phyloP scores from a whole-genome alignment of 2,797 vertebrate genomes.

The Prionace glauca region DNA sequence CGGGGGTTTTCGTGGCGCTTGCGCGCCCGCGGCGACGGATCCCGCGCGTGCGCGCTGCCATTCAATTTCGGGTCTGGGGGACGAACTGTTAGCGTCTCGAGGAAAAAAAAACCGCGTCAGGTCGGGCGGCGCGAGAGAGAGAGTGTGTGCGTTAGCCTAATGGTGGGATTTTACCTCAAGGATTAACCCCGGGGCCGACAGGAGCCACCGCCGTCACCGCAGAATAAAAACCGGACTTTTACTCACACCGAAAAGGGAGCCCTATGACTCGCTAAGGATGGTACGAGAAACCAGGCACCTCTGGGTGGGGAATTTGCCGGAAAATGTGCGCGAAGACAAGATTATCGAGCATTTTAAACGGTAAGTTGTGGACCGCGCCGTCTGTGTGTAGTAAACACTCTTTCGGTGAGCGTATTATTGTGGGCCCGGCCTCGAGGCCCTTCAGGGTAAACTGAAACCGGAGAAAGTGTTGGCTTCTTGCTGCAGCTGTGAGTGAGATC shows the following conservation, averaged over 20 bases:
- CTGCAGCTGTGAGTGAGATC: constrained; percentile 25
- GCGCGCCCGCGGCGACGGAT: constrained; percentile 43
- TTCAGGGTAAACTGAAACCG: background rate
- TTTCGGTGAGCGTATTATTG: background rate
- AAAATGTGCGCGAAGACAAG: constrained; percentile 97
- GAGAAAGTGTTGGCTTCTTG: constrained; percentile 27
- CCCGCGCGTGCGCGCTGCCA: constrained; percentile 45
- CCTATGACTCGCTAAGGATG: constrained; percentile 79
- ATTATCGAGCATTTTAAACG: constrained; percentile 99
- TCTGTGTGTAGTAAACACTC: background rate
- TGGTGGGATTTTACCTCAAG: constrained; percentile 38
- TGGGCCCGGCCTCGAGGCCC: background rate
- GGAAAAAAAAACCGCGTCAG: constrained; percentile 38
- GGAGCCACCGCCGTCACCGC: background rate
- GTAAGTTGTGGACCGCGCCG: constrained; percentile 67
- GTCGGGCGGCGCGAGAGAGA: constrained; percentile 37
- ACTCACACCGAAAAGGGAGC: constrained; percentile 57
- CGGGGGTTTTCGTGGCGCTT: constrained; percentile 44
- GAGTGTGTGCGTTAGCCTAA: background rate
- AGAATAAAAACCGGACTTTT: constrained; percentile 4
- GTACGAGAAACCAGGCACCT: constrained; percentile 99
- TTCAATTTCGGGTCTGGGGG: constrained; percentile 39
- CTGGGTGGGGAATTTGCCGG: constrained; percentile 99
- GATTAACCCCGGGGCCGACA: constrained; percentile 25
- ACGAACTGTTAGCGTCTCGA: constrained; percentile 36